Evolutionary conservation across 2,888 invertebrate species (phyloP).

Genomic region (Sericinus montela): DNA sequence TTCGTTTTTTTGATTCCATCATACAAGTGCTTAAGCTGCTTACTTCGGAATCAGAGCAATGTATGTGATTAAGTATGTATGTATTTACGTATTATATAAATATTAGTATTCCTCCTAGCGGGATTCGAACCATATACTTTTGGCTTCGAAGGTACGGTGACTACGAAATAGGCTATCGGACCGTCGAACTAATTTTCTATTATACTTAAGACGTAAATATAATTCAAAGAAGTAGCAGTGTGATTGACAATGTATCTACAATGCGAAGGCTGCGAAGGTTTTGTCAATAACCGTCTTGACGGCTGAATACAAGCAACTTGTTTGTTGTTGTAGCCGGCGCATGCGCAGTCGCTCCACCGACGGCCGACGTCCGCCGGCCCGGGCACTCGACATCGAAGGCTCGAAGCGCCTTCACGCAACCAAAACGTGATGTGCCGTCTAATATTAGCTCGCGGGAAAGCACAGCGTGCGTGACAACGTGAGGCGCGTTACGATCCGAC

Average conservation of each 20-base stretch:
- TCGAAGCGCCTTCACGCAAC: slow-evolving; percentile 44
- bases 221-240: neutral
- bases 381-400: slow-evolving; percentile 44
- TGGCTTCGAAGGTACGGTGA: too few species aligned
- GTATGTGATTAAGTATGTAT: too few species aligned
- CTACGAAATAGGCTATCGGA: too few species aligned
- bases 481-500: slow-evolving; percentile 21
- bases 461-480: slow-evolving; percentile 28
- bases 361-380: slow-evolving; percentile 26
- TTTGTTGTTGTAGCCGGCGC: slow-evolving; percentile 51
- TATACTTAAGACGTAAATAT: neutral
- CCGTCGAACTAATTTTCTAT: too few species aligned
- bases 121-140: too few species aligned
- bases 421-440: slow-evolving; percentile 40
- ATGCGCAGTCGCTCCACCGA: slow-evolving; percentile 41
- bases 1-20: too few species aligned
- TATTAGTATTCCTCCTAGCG: too few species aligned
- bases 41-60: too few species aligned
- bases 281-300: slow-evolving; percentile 44
- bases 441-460: slow-evolving; percentile 51
- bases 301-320: slow-evolving; percentile 24
- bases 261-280: slow-evolving; percentile 34
- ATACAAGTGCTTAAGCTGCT: too few species aligned
- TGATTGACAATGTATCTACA: slow-evolving; percentile 21
- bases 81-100: too few species aligned